Evolutionary conservation across 2,888 invertebrate species (phyloP).

Genomic region (Patella caerulea): DNA sequence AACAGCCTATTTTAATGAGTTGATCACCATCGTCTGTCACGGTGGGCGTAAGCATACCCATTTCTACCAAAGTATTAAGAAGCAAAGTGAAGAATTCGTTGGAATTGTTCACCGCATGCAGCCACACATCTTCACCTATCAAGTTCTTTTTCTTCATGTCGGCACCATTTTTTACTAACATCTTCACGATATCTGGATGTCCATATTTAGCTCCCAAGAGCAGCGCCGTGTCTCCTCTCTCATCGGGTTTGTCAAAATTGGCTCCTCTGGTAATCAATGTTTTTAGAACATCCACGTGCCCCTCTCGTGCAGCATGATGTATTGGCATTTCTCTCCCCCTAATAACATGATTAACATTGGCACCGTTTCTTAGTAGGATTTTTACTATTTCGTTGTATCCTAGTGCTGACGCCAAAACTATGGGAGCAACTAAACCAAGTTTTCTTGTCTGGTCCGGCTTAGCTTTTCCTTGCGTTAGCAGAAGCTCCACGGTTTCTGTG

Average conservation of each 20-base stretch:
- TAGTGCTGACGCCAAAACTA: conserved; percentile 66
- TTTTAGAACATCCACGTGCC: conserved; percentile 59
- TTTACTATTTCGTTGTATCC: conserved; percentile 56
- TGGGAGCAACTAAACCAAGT: conserved; percentile 65
- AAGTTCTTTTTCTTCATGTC: conserved; percentile 54
- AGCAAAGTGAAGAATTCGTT: conserved; percentile 51
- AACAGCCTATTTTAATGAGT: conserved; percentile 12
- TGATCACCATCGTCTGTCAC: conserved; percentile 14
- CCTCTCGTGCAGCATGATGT: conserved; percentile 70
- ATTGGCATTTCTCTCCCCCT: conserved; percentile 66
- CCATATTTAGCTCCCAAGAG: conserved; percentile 61
- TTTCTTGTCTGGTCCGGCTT: conserved; percentile 60
- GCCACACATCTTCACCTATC: conserved; percentile 64
- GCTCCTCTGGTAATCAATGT: conserved; percentile 60
- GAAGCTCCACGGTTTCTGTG: conserved; percentile 51
- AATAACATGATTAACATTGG: conserved; percentile 59
- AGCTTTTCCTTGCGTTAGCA: conserved; percentile 57
- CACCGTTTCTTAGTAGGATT: conserved; percentile 47
- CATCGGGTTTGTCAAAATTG: conserved; percentile 62
- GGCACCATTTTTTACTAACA: conserved; percentile 53
- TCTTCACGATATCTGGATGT: conserved; percentile 49
- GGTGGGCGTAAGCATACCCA: conserved; percentile 1
- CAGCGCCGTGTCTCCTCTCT: conserved; percentile 63
- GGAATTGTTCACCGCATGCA: conserved; percentile 60
- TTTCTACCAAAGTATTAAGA: conserved; percentile 27